Percentiles rank a stretch among this genome's conserved stretches.
These are phyloP conservation scores for Pardosa pseudoannulata DNA, from an alignment of 2,888 invertebrate genomes.

Conservation along the genomic window DNA sequence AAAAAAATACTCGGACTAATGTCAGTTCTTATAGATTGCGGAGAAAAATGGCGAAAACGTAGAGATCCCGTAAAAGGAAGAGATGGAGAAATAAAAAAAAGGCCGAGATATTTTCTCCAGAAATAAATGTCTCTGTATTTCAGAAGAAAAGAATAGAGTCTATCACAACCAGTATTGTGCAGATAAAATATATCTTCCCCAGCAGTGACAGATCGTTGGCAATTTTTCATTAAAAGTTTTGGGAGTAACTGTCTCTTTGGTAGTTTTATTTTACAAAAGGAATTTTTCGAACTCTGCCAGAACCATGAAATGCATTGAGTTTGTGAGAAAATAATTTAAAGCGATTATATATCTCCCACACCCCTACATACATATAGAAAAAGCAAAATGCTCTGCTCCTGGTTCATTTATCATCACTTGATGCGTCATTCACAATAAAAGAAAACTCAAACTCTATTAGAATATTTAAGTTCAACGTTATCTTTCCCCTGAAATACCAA, in stretches of 20 bases:
- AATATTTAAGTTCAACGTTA: no score
- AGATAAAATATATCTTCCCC: background rate
- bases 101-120: background rate
- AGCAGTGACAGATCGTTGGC: background rate
- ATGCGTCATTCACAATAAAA: no score
- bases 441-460: no score
- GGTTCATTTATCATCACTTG: no score
- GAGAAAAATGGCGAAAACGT: background rate
- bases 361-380: no score
- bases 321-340: no score
- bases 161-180: background rate
- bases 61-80: background rate
- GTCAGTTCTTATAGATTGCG: slow-evolving; percentile 5
- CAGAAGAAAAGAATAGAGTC: background rate
- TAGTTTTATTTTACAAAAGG: background rate
- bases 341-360: no score
- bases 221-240: background rate
- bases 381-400: no score
- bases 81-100: background rate
- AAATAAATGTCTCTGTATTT: background rate
- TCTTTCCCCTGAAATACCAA: no score
- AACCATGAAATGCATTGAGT: no score
- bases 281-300: no score
- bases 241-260: background rate
- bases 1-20: background rate